These are phyloP conservation scores for Ochlodes sylvanus DNA, from an alignment of 2,888 invertebrate genomes.

Conservation along the genomic window DNA sequence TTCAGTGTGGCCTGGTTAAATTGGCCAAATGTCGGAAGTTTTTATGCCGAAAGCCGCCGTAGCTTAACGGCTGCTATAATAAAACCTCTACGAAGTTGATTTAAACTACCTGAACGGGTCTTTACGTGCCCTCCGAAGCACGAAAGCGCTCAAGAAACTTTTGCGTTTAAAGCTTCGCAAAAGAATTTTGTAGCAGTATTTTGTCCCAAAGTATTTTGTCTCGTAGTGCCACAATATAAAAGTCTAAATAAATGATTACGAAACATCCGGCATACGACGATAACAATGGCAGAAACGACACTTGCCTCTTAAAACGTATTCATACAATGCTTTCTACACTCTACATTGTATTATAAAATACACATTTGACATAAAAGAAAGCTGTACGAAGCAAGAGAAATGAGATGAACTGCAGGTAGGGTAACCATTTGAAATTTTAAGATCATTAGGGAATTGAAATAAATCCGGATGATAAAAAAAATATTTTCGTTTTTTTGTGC, in stretches of 20 bases:
- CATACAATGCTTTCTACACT: conserved; percentile 22
- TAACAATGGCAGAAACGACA: conserved; percentile 20
- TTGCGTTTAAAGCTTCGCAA: too few species aligned
- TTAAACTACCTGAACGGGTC: too few species aligned
- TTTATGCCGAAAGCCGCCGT: too few species aligned
- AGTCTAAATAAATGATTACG: conserved; percentile 4
- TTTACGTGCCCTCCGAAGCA: too few species aligned
- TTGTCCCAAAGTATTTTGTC: neutral
- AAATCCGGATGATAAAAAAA: neutral
- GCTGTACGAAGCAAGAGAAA: conserved; percentile 28
- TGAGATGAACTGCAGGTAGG: conserved; percentile 24
- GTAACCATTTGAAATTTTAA: neutral
- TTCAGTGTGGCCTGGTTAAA: too few species aligned
- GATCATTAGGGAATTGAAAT: neutral
- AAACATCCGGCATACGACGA: conserved; percentile 1
- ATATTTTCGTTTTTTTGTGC: too few species aligned
- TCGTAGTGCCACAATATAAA: neutral
- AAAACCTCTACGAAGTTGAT: too few species aligned
- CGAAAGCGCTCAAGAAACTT: too few species aligned
- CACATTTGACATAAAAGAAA: conserved; percentile 34
- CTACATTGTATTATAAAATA: conserved; percentile 29
- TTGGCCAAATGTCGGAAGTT: too few species aligned
- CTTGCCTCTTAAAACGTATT: conserved; percentile 18
- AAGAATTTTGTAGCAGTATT: too few species aligned
- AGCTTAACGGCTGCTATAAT: too few species aligned